Conservation (phyloP, 2,888 invertebrate genomes). For the Trimorus sp. region DNA sequence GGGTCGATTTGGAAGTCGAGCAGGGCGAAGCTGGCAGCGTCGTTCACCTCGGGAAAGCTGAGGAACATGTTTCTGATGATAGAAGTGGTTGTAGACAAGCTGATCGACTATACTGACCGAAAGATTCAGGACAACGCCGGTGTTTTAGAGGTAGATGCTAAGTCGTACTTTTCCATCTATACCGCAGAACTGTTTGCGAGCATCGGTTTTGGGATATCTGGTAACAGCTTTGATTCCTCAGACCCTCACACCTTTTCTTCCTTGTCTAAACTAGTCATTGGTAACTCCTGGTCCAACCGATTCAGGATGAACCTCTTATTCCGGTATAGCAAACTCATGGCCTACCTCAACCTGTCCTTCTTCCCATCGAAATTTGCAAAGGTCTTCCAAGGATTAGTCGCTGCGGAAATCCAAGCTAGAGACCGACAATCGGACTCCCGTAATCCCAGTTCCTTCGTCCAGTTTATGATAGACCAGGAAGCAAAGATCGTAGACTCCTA, state of each 20-base stretch:
- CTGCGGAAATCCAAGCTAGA: background rate
- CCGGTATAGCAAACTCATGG: slow-evolving; percentile 6
- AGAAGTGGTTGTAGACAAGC: slow-evolving; percentile 66
- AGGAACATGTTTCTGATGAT: slow-evolving; percentile 70
- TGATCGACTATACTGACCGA: slow-evolving; percentile 63
- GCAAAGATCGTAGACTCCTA: background rate
- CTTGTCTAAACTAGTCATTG: slow-evolving; percentile 62
- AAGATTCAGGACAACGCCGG: too few species aligned
- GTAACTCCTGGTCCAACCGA: slow-evolving; percentile 55
- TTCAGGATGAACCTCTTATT: background rate
- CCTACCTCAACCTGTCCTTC: background rate
- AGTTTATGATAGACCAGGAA: slow-evolving; percentile 59
- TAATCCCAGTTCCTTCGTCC: background rate
- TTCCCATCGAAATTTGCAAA: slow-evolving; percentile 14
- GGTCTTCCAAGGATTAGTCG: background rate
- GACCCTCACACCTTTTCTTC: slow-evolving; percentile 48
- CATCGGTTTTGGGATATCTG: slow-evolving; percentile 72
- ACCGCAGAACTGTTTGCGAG: slow-evolving; percentile 73
- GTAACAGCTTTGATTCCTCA: slow-evolving; percentile 68
- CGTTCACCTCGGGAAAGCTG: slow-evolving; percentile 68
- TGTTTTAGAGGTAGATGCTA: slow-evolving; percentile 66
- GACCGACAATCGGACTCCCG: background rate
- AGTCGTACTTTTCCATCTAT: slow-evolving; percentile 67
- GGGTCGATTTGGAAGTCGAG: slow-evolving; percentile 71
- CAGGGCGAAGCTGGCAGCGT: slow-evolving; percentile 43